phyloP scores from a whole-genome alignment of 2,113 vertebrate species.

The Sisor rabdophorus region DNA sequence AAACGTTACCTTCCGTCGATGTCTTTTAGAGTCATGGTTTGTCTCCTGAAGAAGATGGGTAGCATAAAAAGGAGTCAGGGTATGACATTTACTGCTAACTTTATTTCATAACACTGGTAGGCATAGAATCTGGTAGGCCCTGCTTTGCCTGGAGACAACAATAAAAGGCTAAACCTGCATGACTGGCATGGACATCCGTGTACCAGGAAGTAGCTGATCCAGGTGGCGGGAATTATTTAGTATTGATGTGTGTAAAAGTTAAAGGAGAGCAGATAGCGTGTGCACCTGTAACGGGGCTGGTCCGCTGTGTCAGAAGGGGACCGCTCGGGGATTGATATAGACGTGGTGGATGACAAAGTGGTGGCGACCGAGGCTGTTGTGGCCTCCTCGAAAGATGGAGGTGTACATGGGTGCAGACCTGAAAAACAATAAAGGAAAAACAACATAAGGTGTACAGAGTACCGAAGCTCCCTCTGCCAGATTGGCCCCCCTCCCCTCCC shows the following conservation, averaged over 20 bases:
- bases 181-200: background rate
- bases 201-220: background rate
- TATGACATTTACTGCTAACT: background rate
- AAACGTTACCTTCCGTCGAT: slow-evolving; percentile 78
- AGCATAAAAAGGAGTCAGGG: background rate
- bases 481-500: no score
- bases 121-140: background rate
- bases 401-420: slow-evolving; percentile 85
- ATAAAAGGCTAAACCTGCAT: background rate
- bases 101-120: background rate
- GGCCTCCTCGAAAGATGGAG: slow-evolving; percentile 96
- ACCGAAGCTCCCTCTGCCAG: no score
- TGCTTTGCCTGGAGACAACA: background rate
- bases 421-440: slow-evolving; percentile 49
- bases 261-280: background rate
- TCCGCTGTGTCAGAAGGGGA: slow-evolving; percentile 89
- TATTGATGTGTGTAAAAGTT: background rate
- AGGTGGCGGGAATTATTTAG: background rate
- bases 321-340: slow-evolving; percentile 84
- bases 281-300: slow-evolving; percentile 82
- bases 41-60: slow-evolving; percentile 69
- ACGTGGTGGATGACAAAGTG: slow-evolving; percentile 89
- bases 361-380: slow-evolving; percentile 96
- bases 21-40: slow-evolving; percentile 77
- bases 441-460: no score